Evolutionary conservation across 2,888 invertebrate genomes (phyloP), one percentile per base, ranked within the genome.

Genomic region (Dolichopus griseipennis): DNA sequence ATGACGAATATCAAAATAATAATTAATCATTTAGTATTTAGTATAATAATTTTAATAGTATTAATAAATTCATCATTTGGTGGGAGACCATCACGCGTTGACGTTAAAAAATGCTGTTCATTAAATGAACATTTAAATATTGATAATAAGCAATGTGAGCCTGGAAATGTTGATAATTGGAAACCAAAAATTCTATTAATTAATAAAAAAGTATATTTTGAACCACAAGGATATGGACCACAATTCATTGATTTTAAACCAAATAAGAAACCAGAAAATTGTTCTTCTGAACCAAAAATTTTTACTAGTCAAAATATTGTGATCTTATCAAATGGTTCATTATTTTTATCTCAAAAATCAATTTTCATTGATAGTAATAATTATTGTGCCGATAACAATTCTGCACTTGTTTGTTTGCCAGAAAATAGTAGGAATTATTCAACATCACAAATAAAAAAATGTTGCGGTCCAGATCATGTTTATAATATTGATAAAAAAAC

Each of bases 331-430:
- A 88, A 87, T 77, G 92, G 89, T 0, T 85, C 86, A 12, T 82
- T 89, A 68, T 82, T 84, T 74, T 77, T 88, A 70, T 82, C 86
- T 0, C 84, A 85, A 68, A 81, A 83, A 65, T 76, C 76, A 0
- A 73, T 76, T 1, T 73, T 80, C 0, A 78, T 89, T 69, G 81
- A 85, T 8, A 85, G 88, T 0, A 78, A 78, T 1, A 83, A 85
- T 62, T 92, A 86, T 78, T 93, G 93, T 78, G 85, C 88, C 63
- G 92, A 92, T 77, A 82, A 84, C 61, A 83, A 83, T 21, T 86
- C 85, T 3, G 86, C 88, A 10, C 80, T 91, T 6, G 86, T 88
- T 6, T 92, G 91, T 77, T 75, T 80, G 41, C 77, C 82, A 41
- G 76, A 78, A 8, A 75, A 80, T 52, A 76, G 79, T 65, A 74